Conservation (phyloP, 2,797 vertebrate genomes). For the Poecilia velifera region DNA sequence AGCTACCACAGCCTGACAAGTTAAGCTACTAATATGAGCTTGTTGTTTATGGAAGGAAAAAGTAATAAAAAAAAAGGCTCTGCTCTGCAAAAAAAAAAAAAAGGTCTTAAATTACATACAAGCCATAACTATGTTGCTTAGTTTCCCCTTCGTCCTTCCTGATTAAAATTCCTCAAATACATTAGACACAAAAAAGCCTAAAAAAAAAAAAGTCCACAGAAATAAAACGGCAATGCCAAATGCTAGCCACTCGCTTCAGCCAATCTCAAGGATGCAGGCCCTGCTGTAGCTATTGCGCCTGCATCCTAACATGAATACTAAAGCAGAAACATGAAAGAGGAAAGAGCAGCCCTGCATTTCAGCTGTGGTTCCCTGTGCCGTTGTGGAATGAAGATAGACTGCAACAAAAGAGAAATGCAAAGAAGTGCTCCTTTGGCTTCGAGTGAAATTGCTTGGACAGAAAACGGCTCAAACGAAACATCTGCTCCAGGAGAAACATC, state of each 20-base stretch:
- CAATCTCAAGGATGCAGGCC: slow-evolving; percentile 81
- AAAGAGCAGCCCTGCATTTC: slow-evolving; percentile 67
- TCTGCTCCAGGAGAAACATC: slow-evolving; percentile 28
- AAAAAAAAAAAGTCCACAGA: slow-evolving; percentile 31
- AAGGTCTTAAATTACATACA: slow-evolving; percentile 28
- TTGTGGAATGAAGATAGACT: slow-evolving; percentile 64
- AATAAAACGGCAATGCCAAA: slow-evolving; percentile 63
- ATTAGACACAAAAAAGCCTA: slow-evolving; percentile 19
- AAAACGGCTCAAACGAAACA: slow-evolving; percentile 43
- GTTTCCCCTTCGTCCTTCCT: slow-evolving; percentile 42
- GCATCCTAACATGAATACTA: slow-evolving; percentile 76
- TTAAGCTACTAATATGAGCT: background rate
- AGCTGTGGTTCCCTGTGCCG: slow-evolving; percentile 56
- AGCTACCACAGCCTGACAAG: background rate
- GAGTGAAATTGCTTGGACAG: slow-evolving; percentile 56
- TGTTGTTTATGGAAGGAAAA: background rate
- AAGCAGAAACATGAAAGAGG: slow-evolving; percentile 56
- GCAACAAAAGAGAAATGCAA: slow-evolving; percentile 24
- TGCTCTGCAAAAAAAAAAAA: background rate
- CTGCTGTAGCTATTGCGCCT: slow-evolving; percentile 63
- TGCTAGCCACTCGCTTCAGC: slow-evolving; percentile 59
- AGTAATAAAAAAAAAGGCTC: background rate
- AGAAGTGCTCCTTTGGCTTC: slow-evolving; percentile 59
- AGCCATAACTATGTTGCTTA: slow-evolving; percentile 27
- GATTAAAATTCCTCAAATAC: slow-evolving; percentile 47